Base-by-base conservation (phyloP, 2,888 invertebrate genomes). In the Chesias legatella region DNA sequence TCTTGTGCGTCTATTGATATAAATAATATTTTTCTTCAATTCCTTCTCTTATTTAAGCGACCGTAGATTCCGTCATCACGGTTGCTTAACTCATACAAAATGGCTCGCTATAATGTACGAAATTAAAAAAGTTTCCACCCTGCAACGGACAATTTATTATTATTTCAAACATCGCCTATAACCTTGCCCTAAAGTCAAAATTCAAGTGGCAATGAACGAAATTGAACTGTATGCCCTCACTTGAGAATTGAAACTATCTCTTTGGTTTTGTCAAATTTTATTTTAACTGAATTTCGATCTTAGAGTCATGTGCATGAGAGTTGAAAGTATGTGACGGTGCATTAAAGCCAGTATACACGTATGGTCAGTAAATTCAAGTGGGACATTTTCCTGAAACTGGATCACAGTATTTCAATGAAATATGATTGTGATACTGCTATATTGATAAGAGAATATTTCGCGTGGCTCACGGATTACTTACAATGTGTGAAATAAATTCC, bases 341-440 rank as follows among this genome's bases (percentile, higher is more conserved):
- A 0, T 5, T 8, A 28, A 24, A 31, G 28, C 10, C 30, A 30
- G 29, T 22, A 10, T 26, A 27, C 47, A 51, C 50, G 50, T 51
- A 42, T 43, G 47, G 47, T 39, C 47, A 43, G 47, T 50, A 47
- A 41, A 47, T 50, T 47, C 51, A 49, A 60, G 60, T 58, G 48
- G 60, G 65, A 61, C 64, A 56, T 54, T 60, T 66, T 59, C 57
- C 47, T 55, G 50, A 56, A 54, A 60, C 60, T 17, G 13, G 13
- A 17, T 17, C 13, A n/a, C n/a, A 66, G 37, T 69, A 63, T 74
- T 75, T 65, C 67, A 63, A 64, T 78, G 67, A 75, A 70, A 75
- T 75, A 72, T 64, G 64, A 58, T 58, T 63, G 56, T 56, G 62
- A 58, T 56, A 50, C 51, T 50, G 40, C 37, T 58, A 60, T 70